Conservation (phyloP, 2,888 invertebrate genomes). For the Yponomeuta sedellus region DNA sequence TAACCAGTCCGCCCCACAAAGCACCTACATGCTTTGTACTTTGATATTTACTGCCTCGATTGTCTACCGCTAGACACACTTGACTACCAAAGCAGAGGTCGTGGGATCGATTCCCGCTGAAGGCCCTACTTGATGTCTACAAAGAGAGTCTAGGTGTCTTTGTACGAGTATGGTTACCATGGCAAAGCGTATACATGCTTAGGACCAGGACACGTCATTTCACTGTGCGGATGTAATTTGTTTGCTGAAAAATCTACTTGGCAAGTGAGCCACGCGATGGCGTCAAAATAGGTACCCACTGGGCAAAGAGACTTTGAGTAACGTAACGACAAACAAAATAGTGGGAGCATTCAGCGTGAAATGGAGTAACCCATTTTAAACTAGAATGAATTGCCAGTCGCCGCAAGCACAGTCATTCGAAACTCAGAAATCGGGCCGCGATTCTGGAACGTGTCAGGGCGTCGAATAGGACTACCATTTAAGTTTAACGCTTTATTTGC, state of each 20-base stretch:
- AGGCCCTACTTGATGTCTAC: no score
- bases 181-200: no score
- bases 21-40: no score
- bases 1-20: no score
- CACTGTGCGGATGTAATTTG: no score
- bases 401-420: conserved; percentile 20
- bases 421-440: conserved; percentile 39
- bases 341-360: conserved; percentile 63
- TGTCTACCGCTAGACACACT: no score
- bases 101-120: no score
- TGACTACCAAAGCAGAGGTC: no score
- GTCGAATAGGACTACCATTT: conserved; percentile 28
- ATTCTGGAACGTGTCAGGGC: conserved; percentile 40
- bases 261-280: neutral
- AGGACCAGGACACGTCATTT: no score
- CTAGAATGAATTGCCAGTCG: conserved; percentile 71
- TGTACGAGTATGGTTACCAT: no score
- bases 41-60: no score
- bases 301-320: conserved; percentile 5
- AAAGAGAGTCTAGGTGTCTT: no score
- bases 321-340: conserved; percentile 15
- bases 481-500: conserved; percentile 17
- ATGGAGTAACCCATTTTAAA: conserved; percentile 71
- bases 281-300: neutral
- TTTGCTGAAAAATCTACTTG: neutral